Conservation (phyloP, 92 coral and sea anemone species). For the Phenganax stokvisi region DNA sequence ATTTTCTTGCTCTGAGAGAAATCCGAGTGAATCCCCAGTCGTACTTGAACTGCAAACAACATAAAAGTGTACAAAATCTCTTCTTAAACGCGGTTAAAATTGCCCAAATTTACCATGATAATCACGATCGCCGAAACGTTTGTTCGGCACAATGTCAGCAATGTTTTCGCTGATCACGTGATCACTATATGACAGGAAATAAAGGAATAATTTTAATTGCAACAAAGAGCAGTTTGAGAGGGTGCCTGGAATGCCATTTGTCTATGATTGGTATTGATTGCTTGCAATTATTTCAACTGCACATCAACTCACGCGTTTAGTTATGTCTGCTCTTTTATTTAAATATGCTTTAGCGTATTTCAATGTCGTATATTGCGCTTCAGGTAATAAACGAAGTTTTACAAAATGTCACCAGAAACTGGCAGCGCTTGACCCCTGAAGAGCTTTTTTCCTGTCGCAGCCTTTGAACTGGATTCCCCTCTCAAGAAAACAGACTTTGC, state of each 20-base stretch:
- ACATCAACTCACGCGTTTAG: background rate
- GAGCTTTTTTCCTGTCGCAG: slow-evolving; percentile 25
- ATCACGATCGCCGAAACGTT: background rate
- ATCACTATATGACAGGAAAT: slow-evolving; percentile 38
- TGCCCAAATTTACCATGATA: background rate
- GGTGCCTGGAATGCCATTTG: background rate
- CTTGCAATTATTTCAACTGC: background rate
- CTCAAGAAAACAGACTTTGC: slow-evolving; percentile 10
- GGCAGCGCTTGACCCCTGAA: slow-evolving; percentile 39
- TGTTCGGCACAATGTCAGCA: background rate
- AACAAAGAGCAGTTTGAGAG: slow-evolving; percentile 9
- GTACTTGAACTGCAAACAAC: background rate
- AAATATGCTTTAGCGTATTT: background rate
- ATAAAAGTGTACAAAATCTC: background rate
- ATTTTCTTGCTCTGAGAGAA: background rate
- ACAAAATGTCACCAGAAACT: slow-evolving; percentile 5
- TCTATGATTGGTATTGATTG: background rate
- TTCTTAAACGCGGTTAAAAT: slow-evolving; percentile 5
- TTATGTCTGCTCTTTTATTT: background rate
- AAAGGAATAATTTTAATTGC: slow-evolving; percentile 35
- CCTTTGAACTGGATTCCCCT: slow-evolving; percentile 21
- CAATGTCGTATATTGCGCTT: background rate
- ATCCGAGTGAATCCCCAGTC: background rate
- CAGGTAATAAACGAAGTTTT: background rate
- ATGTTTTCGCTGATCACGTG: slow-evolving; percentile 30